These are phyloP conservation scores for Hippopotamyrus pictus DNA, from an alignment of 2,797 vertebrate species.

Conservation along the genomic window DNA sequence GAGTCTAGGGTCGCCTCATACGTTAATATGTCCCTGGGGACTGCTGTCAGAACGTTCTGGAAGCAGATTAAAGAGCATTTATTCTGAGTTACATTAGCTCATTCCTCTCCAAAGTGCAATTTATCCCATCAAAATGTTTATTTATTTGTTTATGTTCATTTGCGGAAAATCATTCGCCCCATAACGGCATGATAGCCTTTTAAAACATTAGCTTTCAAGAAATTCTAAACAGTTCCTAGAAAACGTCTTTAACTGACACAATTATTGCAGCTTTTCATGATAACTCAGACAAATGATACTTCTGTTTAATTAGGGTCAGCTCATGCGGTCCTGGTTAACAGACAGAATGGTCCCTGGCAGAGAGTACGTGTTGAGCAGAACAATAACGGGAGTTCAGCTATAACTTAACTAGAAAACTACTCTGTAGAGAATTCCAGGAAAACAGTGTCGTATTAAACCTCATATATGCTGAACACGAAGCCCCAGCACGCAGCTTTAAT, in stretches of 20 bases:
- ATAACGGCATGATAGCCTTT: slow-evolving; percentile 33
- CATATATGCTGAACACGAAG: background rate
- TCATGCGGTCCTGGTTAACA: background rate
- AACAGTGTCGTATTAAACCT: background rate
- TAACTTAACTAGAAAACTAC: slow-evolving; percentile 1
- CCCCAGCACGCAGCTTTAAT: background rate
- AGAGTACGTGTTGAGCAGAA: background rate
- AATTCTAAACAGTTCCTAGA: background rate
- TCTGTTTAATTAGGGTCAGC: slow-evolving; percentile 5
- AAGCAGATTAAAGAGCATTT: slow-evolving; percentile 8
- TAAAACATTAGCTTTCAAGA: slow-evolving; percentile 22
- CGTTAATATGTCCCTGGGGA: background rate
- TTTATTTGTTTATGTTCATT: slow-evolving; percentile 18
- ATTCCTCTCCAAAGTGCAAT: slow-evolving; percentile 46
- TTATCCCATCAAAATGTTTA: slow-evolving; percentile 38
- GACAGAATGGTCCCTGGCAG: background rate
- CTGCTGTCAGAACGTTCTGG: slow-evolving; percentile 38
- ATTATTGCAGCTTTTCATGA: background rate
- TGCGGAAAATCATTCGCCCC: slow-evolving; percentile 48
- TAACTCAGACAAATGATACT: background rate
- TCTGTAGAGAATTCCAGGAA: background rate
- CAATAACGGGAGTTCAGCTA: background rate
- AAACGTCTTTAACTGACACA: background rate
- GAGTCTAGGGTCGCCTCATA: background rate
- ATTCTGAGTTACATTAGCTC: slow-evolving; percentile 44